These are phyloP conservation scores for Siphonodentalium dalli DNA, from an alignment of 2,888 invertebrate species.

Conservation along the genomic window DNA sequence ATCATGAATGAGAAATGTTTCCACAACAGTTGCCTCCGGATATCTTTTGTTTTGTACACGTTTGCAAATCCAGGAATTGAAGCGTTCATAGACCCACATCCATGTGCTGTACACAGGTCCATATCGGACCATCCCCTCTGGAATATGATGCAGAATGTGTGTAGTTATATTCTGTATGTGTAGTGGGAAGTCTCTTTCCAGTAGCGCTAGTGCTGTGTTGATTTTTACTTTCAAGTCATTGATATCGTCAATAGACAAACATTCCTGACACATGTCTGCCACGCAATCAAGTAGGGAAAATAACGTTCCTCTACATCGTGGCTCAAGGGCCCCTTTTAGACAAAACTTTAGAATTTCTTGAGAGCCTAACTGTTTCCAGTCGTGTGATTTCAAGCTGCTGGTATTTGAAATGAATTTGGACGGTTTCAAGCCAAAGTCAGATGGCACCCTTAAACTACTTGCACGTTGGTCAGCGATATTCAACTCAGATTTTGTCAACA, in stretches of 20 bases:
- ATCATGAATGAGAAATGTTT: slow-evolving; percentile 8
- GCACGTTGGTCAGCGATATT: slow-evolving; percentile 1
- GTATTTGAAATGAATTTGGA: neutral
- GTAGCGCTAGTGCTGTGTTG: slow-evolving; percentile 2
- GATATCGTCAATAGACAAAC: neutral
- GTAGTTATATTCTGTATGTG: no score
- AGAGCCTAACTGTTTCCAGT: slow-evolving; percentile 1
- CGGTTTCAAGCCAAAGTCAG: slow-evolving; percentile 5
- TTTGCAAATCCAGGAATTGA: slow-evolving; percentile 13
- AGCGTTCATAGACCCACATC: slow-evolving; percentile 11
- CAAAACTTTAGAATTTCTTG: slow-evolving; percentile 1
- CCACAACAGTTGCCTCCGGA: slow-evolving; percentile 8
- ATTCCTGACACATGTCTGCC: slow-evolving; percentile 1
- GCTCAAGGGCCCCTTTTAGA: neutral
- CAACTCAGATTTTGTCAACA: neutral
- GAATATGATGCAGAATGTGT: neutral
- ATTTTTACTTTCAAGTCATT: slow-evolving; percentile 3
- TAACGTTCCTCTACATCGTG: slow-evolving; percentile 3
- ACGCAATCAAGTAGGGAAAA: slow-evolving; percentile 7
- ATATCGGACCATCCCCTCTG: neutral
- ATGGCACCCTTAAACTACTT: neutral
- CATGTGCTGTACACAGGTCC: slow-evolving; percentile 9
- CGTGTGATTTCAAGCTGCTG: slow-evolving; percentile 1
- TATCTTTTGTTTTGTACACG: slow-evolving; percentile 7
- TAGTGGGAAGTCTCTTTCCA: slow-evolving; percentile 6